Conservation (phyloP, 2,113 vertebrate genomes). For the Pluvianellus socialis region DNA sequence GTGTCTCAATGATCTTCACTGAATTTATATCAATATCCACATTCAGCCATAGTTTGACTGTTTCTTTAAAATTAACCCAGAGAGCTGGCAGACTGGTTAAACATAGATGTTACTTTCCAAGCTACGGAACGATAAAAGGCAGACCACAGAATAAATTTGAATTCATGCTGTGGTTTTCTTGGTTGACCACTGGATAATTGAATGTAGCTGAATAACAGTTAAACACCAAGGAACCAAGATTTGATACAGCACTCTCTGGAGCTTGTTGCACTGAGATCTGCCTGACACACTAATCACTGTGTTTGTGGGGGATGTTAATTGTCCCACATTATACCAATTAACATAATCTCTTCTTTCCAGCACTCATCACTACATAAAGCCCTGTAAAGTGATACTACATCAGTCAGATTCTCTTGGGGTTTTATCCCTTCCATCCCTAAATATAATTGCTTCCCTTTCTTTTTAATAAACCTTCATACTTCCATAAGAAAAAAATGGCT, state of each 20-base stretch:
- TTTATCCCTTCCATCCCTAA: background rate
- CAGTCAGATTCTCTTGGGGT: background rate
- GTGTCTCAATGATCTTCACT: background rate
- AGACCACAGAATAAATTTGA: background rate
- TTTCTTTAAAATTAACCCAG: background rate
- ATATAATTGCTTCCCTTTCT: background rate
- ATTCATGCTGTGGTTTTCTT: background rate
- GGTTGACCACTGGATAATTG: background rate
- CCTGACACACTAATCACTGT: background rate
- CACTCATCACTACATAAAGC: background rate
- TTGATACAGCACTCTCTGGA: background rate
- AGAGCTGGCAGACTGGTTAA: background rate
- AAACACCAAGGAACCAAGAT: background rate
- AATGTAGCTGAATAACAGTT: background rate
- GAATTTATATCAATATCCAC: background rate
- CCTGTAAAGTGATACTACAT: background rate
- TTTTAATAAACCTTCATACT: background rate
- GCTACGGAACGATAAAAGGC: background rate
- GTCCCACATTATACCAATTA: background rate
- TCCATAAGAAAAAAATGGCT: background rate
- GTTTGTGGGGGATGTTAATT: background rate
- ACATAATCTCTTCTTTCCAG: slow-evolving; percentile 4
- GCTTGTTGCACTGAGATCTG: background rate
- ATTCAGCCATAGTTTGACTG: background rate
- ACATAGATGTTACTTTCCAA: background rate